Evolutionary conservation across 2,797 vertebrate species (phyloP).

Genomic region (Amazonetta brasiliensis): DNA sequence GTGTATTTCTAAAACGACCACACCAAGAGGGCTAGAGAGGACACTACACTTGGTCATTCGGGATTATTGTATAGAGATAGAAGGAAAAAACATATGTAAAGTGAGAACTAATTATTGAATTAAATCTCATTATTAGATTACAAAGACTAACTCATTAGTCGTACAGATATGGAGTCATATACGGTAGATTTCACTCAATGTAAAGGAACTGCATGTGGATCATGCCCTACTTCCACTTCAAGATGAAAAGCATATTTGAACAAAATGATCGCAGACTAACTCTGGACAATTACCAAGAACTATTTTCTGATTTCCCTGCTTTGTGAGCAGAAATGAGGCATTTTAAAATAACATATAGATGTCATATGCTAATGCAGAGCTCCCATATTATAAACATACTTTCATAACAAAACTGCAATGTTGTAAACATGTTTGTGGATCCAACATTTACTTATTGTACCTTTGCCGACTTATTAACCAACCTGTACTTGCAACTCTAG

Average conservation of each 20-base stretch:
- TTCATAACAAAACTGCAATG: not conserved
- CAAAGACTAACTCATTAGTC: not conserved
- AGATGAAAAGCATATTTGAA: not conserved
- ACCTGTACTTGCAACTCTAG: not conserved
- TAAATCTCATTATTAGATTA: not conserved
- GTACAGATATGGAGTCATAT: not conserved
- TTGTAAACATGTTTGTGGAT: not conserved
- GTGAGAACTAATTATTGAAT: not conserved
- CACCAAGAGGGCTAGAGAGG: not conserved
- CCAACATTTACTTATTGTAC: not conserved
- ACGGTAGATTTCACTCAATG: not conserved
- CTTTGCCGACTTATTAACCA: not conserved
- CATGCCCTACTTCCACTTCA: not conserved
- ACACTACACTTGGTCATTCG: not conserved
- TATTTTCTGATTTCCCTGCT: not conserved
- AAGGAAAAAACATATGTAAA: rapidly evolving
- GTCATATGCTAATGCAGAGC: not conserved
- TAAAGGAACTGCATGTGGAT: not conserved
- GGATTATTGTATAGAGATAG: not conserved
- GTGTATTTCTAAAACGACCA: not conserved
- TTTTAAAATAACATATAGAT: not conserved
- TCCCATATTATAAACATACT: not conserved
- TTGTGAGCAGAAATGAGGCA: not conserved
- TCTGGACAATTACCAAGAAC: not conserved
- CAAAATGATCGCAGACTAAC: not conserved